Evolutionary conservation across 2,888 invertebrate species (phyloP).

Genomic region (Philhelius pedissequus): DNA sequence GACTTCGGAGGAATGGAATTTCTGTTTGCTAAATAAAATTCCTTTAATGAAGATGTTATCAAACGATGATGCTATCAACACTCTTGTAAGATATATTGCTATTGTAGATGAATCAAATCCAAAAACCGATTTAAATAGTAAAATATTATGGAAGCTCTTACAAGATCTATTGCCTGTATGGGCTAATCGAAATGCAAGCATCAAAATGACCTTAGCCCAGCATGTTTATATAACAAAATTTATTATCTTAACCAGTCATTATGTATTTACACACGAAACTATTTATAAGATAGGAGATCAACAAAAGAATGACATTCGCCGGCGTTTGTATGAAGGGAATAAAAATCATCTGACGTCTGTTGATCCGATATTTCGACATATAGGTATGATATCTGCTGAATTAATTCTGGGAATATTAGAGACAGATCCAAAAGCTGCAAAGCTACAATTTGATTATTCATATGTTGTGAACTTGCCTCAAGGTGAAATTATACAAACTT

Average conservation of each 20-base stretch:
- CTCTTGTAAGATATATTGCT: constrained; percentile 83
- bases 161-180: constrained; percentile 83
- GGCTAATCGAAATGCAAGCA: constrained; percentile 83
- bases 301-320: constrained; percentile 70
- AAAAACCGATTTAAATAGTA: constrained; percentile 65
- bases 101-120: constrained; percentile 72
- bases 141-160: constrained; percentile 61
- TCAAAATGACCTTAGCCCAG: constrained; percentile 84
- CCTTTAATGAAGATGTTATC: constrained; percentile 81
- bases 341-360: constrained; percentile 85
- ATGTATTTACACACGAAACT: constrained; percentile 73
- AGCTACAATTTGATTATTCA: constrained; percentile 85
- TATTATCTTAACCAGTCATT: constrained; percentile 82
- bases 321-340: constrained; percentile 83
- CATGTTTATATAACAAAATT: constrained; percentile 86
- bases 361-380: constrained; percentile 81
- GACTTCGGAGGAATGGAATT: constrained; percentile 83
- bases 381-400: constrained; percentile 89
- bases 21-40: constrained; percentile 83
- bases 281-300: constrained; percentile 66
- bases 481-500: constrained; percentile 80
- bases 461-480: constrained; percentile 79
- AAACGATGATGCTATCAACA: constrained; percentile 80
- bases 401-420: constrained; percentile 81
- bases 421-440: constrained; percentile 78